These are phyloP conservation scores for Potamilus streckersoni DNA, from an alignment of 1,140 invertebrate species.

Conservation along the genomic window DNA sequence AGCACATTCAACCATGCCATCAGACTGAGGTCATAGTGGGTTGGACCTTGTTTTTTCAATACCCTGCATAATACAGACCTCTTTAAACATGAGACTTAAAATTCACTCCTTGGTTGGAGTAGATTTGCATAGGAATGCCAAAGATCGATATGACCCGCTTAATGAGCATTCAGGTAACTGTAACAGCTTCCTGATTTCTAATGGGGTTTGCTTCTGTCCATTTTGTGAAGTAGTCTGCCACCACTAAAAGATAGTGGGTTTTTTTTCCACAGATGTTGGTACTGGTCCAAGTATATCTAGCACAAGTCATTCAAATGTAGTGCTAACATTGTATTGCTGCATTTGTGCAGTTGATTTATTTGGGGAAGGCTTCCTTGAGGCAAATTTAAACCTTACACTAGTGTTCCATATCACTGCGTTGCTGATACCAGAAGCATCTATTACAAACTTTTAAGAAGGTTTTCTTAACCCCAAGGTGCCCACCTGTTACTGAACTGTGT, in stretches of 20 bases:
- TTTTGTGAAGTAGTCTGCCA: constrained; percentile 46
- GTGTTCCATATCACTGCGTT: background rate
- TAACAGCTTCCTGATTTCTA: constrained; percentile 28
- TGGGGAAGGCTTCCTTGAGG: background rate
- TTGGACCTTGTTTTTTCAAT: constrained; percentile 26
- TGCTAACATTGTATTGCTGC: constrained; percentile 9
- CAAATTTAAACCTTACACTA: background rate
- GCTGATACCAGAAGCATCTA: background rate
- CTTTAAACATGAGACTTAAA: constrained; percentile 28
- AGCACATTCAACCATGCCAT: constrained; percentile 34
- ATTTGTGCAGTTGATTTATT: background rate
- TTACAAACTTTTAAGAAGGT: constrained; percentile 6
- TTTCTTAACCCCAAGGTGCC: background rate
- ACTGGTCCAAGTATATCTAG: constrained; percentile 18
- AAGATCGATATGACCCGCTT: too few species aligned
- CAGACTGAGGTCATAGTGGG: constrained; percentile 29
- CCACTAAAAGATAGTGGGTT: constrained; percentile 46
- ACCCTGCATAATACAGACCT: constrained; percentile 11
- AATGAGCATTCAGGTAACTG: too few species aligned
- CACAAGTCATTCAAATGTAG: background rate
- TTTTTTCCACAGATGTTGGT: constrained; percentile 7
- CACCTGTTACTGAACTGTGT: constrained; percentile 26
- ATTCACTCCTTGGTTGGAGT: constrained; percentile 50
- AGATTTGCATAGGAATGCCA: too few species aligned
- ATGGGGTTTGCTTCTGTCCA: constrained; percentile 39